phyloP scores from a whole-genome alignment of 2,797 vertebrate species.

The Amblyopsis hoosieri region DNA sequence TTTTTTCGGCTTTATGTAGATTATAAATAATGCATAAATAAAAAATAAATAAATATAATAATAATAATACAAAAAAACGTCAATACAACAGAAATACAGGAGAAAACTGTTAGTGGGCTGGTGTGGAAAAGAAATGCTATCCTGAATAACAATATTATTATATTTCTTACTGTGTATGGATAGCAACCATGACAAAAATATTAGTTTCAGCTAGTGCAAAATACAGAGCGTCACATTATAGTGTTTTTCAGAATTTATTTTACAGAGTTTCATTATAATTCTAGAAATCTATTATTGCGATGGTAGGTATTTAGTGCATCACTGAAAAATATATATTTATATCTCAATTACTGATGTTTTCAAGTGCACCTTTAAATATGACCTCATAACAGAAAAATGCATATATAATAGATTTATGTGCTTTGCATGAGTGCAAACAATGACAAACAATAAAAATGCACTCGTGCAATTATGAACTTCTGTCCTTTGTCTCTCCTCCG shows the following conservation, averaged over 20 bases:
- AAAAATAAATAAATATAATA: too few species aligned
- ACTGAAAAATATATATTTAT: slow-evolving; percentile 3
- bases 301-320: background rate
- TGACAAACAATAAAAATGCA: background rate
- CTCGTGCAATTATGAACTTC: slow-evolving; percentile 35
- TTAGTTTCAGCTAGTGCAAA: slow-evolving; percentile 18
- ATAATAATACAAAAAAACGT: too few species aligned
- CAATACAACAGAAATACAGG: too few species aligned
- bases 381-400: slow-evolving; percentile 5
- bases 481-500: slow-evolving; percentile 29
- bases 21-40: too few species aligned
- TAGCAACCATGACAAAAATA: slow-evolving; percentile 8
- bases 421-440: slow-evolving; percentile 13
- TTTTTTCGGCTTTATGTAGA: too few species aligned
- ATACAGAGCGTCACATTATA: slow-evolving; percentile 6
- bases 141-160: slow-evolving; percentile 15
- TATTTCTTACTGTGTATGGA: slow-evolving; percentile 10
- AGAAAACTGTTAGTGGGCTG: too few species aligned
- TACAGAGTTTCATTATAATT: background rate
- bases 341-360: slow-evolving; percentile 12
- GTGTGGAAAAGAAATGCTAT: slow-evolving; percentile 8
- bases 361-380: slow-evolving; percentile 14
- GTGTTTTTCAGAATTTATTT: background rate
- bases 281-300: slow-evolving; percentile 13
- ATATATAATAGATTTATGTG: slow-evolving; percentile 23